Conservation (phyloP, 2,797 vertebrate species). For the Lindbergichthys nudifrons region DNA sequence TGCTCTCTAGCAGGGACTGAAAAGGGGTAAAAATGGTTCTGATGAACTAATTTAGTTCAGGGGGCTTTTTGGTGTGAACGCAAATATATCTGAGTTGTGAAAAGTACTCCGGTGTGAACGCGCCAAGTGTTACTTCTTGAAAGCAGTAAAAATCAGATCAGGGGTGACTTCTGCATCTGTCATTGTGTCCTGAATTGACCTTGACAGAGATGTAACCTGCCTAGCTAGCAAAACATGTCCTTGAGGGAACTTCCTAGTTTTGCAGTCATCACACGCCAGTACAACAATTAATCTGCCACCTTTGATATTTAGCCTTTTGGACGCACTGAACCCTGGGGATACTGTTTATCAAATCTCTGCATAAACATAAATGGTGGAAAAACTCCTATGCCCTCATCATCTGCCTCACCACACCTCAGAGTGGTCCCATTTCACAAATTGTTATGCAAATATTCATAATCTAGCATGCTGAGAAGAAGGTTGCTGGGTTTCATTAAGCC, state of each 20-base stretch:
- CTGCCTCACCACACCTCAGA: background rate
- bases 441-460: conserved; percentile 18
- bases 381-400: conserved; percentile 15
- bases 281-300: conserved; percentile 44
- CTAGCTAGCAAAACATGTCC: conserved; percentile 5
- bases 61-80: too few species aligned
- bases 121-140: background rate
- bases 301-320: conserved; percentile 57
- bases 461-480: conserved; percentile 15
- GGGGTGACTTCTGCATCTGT: conserved; percentile 2
- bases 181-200: conserved; percentile 9
- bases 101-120: too few species aligned
- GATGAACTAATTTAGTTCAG: too few species aligned
- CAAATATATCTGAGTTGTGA: too few species aligned
- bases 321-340: conserved; percentile 36
- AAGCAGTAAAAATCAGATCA: background rate
- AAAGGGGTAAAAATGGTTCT: too few species aligned
- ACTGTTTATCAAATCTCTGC: conserved; percentile 46
- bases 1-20: too few species aligned
- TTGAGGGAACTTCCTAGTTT: background rate
- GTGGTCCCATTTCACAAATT: conserved; percentile 21
- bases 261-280: conserved; percentile 16
- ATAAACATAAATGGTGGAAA: conserved; percentile 39
- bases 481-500: conserved; percentile 5
- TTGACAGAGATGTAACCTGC: conserved; percentile 21